Evolutionary conservation across 2,888 invertebrate genomes (phyloP), one percentile per base, ranked within the genome.

Genomic region (Mythimna loreyi): DNA sequence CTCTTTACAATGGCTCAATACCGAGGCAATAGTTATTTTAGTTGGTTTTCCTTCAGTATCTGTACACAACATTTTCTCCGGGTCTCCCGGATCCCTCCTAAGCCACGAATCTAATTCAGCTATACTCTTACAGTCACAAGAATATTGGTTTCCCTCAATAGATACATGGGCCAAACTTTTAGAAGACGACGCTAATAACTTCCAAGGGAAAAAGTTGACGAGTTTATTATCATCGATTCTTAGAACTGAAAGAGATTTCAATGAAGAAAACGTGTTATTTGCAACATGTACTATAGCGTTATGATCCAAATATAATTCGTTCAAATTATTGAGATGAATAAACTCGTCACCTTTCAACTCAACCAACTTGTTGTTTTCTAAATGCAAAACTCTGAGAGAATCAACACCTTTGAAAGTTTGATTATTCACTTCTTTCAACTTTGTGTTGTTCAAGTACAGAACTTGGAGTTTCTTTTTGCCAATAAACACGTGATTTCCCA

Each of bases 401-500:
- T 97, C 97, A 36, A 97, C 97, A 43, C 98, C 98, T 93, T 98
- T 98, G 91, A 98, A 98, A 75, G 98, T 98, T 88, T 97, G 96
- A 92, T 98, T 98, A 92, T 97, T 97, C 72, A 98, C 97, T 81
- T 97, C 97, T 80, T 96, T 96, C 80, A 98, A 97, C 85, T 97
- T 97, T 87, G 98, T 98, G 89, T 97, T 97, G 91, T 98, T 98
- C 82, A 98, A 95, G 92, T 96, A 98, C 72, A 98, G 95, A 77
- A 97, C 97, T 92, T 97, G 97, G 74, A 98, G 95, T 92, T 98
- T 97, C 92, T 98, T 98, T 92, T 98, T 97, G 49, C 98, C 98
- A 89, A 98, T 98, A 93, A 98, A 98, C 80, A 98, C 97, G 93
- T 98, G 98, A 93, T 97, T 97, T 83, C 97, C 97, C 75, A 98